These are phyloP conservation scores for Drosophila melanogaster DNA, from an alignment of 1,140 invertebrate species.

Conservation along the genomic window Release_6_plus_ISO1_MT NT_033777.3:25286001-25286500, in stretches of 20 bases:
- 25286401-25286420: slow-evolving; percentile 58
- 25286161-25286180: slow-evolving; percentile 20
- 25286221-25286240: slow-evolving; percentile 44
- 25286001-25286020: slow-evolving; percentile 32
- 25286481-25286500: slow-evolving; percentile 54
- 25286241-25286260: slow-evolving; percentile 36
- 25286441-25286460: slow-evolving; percentile 66
- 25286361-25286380: slow-evolving; percentile 63
- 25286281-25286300: slow-evolving; percentile 27
- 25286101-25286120: background rate
- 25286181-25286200: slow-evolving; percentile 20
- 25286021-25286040: slow-evolving; percentile 24
- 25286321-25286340: slow-evolving; percentile 46
- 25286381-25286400: slow-evolving; percentile 66
- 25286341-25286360: slow-evolving; percentile 13
- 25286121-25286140: slow-evolving; percentile 1
- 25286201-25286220: slow-evolving; percentile 36
- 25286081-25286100: background rate
- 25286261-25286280: slow-evolving; percentile 51
- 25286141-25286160: slow-evolving; percentile 38
- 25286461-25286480: slow-evolving; percentile 42
- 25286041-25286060: slow-evolving; percentile 66
- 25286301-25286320: background rate
- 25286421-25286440: slow-evolving; percentile 40
- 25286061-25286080: slow-evolving; percentile 55